phyloP scores from a whole-genome alignment of 2,113 vertebrate species.

The Uria aalge region DNA sequence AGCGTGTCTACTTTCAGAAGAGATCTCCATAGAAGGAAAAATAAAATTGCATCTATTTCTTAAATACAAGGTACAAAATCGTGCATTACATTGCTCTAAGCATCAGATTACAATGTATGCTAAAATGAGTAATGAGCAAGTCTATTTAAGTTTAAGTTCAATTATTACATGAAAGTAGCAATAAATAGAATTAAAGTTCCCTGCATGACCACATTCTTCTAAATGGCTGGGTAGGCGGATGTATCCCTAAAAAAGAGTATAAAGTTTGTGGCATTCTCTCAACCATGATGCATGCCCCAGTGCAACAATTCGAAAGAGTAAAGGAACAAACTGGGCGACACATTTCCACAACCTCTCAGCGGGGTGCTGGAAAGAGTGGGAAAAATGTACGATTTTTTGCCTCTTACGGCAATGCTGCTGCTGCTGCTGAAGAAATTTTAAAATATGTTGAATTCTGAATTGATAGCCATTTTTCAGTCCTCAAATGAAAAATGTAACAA shows the following conservation, averaged over 20 bases:
- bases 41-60: neutral
- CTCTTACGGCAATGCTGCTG: neutral
- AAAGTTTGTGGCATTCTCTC: neutral
- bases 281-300: neutral
- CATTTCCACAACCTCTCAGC: neutral
- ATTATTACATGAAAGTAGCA: neutral
- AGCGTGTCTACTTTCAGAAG: neutral
- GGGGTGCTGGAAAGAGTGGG: neutral
- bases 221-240: neutral
- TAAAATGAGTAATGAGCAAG: neutral
- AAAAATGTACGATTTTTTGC: neutral
- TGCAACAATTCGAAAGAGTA: neutral
- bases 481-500: neutral
- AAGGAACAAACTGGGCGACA: neutral
- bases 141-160: neutral
- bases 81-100: neutral
- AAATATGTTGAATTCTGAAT: neutral
- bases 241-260: neutral
- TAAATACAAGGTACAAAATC: neutral
- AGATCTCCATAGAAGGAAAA: neutral
- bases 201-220: neutral
- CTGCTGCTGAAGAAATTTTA: neutral
- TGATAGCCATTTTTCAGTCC: neutral
- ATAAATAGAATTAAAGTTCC: neutral
- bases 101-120: neutral